phyloP scores from a whole-genome alignment of 1,140 invertebrate genomes.

The Caenorhabditis latens region DNA sequence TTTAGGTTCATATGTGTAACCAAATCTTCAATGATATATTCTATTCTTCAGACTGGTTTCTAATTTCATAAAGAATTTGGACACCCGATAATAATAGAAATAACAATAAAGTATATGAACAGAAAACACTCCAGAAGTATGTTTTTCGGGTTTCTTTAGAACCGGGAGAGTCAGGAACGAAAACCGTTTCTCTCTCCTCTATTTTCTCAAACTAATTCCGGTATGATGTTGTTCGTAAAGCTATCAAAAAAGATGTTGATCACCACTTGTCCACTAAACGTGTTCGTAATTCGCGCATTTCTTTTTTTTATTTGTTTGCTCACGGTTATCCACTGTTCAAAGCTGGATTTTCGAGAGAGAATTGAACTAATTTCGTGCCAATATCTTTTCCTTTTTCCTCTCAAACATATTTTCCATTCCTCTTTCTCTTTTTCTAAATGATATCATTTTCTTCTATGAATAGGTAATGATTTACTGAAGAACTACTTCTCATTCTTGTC shows the following conservation, averaged over 20 bases:
- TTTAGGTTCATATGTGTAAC: conserved; percentile 3
- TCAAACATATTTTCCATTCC: background rate
- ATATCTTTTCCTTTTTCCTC: background rate
- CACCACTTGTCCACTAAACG: background rate
- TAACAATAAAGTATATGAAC: background rate
- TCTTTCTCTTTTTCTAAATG: background rate
- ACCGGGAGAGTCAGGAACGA: too few species aligned
- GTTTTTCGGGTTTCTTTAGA: background rate
- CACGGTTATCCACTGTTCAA: conserved; percentile 25
- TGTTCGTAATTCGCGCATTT: conserved; percentile 42
- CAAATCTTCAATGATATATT: conserved; percentile 8
- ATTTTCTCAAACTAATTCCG: background rate
- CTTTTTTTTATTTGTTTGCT: conserved; percentile 35
- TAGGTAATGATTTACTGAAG: background rate
- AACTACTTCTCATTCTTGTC: background rate
- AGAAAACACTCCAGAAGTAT: background rate
- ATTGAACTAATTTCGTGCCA: conserved; percentile 22
- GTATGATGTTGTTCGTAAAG: background rate
- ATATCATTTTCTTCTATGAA: conserved; percentile 39
- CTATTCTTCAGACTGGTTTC: conserved; percentile 12
- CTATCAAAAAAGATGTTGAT: background rate
- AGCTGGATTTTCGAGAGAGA: conserved; percentile 9
- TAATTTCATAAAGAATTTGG: conserved; percentile 3
- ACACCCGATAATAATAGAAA: conserved; percentile 4
- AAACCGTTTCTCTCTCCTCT: background rate